These are phyloP conservation scores for Chiridota heheva DNA, from an alignment of 35 echinoderm and acorn worm species.

Conservation along the genomic window DNA sequence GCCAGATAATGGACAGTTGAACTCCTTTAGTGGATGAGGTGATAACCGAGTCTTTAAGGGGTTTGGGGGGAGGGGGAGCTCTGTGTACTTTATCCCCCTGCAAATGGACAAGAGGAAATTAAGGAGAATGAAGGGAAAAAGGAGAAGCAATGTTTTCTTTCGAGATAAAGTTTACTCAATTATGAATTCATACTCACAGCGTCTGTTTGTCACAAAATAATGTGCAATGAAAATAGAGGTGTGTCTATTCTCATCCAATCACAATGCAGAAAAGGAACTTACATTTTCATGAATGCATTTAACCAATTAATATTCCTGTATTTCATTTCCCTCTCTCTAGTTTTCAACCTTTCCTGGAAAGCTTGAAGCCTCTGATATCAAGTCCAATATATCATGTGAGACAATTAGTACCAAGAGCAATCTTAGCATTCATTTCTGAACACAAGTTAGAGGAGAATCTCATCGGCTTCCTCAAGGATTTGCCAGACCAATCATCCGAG, in stretches of 20 bases:
- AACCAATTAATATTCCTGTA: neutral
- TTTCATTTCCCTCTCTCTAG: conserved; percentile 31
- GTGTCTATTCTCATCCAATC: no score
- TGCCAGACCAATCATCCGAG: conserved; percentile 25
- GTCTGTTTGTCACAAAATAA: no score
- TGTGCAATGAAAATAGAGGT: neutral
- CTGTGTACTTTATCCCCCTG: neutral
- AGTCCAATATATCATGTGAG: conserved; percentile 75
- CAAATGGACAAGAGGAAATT: neutral
- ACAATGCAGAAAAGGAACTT: neutral
- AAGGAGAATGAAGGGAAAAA: neutral
- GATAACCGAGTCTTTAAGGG: neutral
- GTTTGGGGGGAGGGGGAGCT: neutral
- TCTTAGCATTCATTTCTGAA: conserved; percentile 66
- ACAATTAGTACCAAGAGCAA: conserved; percentile 62
- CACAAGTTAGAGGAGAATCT: conserved; percentile 5
- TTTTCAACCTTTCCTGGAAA: conserved; percentile 46
- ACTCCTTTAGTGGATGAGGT: no score
- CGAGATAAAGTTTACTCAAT: neutral
- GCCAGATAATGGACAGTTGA: no score
- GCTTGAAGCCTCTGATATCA: conserved; percentile 37
- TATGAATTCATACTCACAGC: neutral
- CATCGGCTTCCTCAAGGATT: conserved; percentile 11
- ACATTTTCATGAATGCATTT: neutral
- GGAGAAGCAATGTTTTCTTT: neutral